Conservation (phyloP, 92 coral and sea anemone species). For the Palythoa grandiflora region DNA sequence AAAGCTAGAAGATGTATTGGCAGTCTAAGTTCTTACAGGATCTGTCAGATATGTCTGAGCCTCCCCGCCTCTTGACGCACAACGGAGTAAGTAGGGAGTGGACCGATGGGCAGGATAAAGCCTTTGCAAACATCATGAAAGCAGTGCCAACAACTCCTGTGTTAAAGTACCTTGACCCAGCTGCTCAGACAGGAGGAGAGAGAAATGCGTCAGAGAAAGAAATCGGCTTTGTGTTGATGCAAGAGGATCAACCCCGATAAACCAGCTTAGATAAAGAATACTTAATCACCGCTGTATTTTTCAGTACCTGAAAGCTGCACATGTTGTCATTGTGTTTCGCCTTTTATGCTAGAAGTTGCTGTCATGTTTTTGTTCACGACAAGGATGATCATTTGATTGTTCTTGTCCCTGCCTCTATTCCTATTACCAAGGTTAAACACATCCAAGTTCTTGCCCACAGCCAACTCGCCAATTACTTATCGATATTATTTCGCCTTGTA, state of each 20-base stretch:
- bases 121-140: constrained; percentile 55
- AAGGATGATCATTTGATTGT: too few relatives aligned
- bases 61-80: constrained; percentile 62
- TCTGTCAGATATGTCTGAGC: constrained; percentile 60
- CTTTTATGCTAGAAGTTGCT: too few relatives aligned
- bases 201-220: constrained; percentile 50
- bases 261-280: too few relatives aligned
- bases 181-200: constrained; percentile 58
- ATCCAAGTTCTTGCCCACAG: too few relatives aligned
- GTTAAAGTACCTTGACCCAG: constrained; percentile 47
- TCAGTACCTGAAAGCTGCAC: too few relatives aligned
- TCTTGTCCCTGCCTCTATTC: too few relatives aligned
- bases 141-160: constrained; percentile 66
- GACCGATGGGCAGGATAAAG: constrained; percentile 43
- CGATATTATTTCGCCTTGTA: too few relatives aligned
- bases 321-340: too few relatives aligned
- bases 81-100: constrained; percentile 52
- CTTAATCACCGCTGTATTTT: too few relatives aligned
- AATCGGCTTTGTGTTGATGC: constrained; percentile 48
- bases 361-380: too few relatives aligned
- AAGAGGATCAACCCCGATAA: constrained; percentile 48
- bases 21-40: constrained; percentile 60
- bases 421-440: too few relatives aligned
- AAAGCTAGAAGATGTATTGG: constrained; percentile 51
- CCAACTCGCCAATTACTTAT: too few relatives aligned